phyloP scores from a whole-genome alignment of 2,797 vertebrate genomes.

The Meriones psammophilus region DNA sequence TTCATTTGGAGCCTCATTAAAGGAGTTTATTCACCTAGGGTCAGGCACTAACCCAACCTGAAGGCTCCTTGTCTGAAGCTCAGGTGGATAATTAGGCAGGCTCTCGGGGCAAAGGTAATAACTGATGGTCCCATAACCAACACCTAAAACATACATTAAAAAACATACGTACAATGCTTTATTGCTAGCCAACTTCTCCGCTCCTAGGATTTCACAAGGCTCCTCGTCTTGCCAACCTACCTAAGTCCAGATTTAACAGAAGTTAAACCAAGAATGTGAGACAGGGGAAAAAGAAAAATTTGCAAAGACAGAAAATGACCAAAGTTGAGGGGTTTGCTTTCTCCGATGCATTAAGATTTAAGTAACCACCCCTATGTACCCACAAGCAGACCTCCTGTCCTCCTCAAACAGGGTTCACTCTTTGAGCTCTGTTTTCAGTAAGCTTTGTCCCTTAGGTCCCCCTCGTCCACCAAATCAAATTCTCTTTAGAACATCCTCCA shows the following conservation, averaged over 20 bases:
- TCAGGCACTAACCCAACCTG: background rate
- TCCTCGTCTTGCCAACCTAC: slow-evolving; percentile 15
- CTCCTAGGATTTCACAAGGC: background rate
- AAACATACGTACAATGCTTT: slow-evolving; percentile 10
- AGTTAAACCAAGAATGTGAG: slow-evolving; percentile 53
- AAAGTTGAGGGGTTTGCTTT: background rate
- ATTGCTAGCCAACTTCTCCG: background rate
- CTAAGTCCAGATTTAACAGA: slow-evolving; percentile 37
- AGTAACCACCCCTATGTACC: background rate
- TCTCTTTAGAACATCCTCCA: slow-evolving; percentile 24
- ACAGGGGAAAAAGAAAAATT: slow-evolving; percentile 49
- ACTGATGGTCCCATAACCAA: slow-evolving; percentile 14
- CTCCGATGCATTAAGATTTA: slow-evolving; percentile 24
- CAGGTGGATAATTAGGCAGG: slow-evolving; percentile 25
- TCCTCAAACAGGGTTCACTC: background rate
- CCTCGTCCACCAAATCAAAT: slow-evolving; percentile 60
- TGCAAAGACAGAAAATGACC: slow-evolving; percentile 42
- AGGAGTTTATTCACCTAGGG: slow-evolving; percentile 52
- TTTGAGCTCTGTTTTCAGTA: slow-evolving; percentile 26
- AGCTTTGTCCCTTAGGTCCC: slow-evolving; percentile 21
- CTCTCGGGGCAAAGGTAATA: slow-evolving; percentile 12
- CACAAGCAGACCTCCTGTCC: background rate
- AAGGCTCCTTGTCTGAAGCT: slow-evolving; percentile 48
- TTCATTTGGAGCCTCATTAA: slow-evolving; percentile 63
- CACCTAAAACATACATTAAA: slow-evolving; percentile 1